These are phyloP conservation scores for Pholis gunnellus DNA, from an alignment of 2,113 vertebrate genomes.

Conservation along the genomic window DNA sequence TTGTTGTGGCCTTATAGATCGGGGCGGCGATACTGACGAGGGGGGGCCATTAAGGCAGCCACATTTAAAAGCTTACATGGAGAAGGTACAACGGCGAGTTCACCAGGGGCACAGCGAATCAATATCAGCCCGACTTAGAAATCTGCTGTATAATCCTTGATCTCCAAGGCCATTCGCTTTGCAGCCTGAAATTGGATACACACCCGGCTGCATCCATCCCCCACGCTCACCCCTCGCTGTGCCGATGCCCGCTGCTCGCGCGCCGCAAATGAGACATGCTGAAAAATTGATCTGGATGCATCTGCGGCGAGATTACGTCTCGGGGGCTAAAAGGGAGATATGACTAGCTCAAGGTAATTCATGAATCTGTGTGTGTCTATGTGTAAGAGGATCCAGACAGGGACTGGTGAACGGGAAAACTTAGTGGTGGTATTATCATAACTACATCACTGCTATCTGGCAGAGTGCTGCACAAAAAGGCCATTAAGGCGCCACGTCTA, in stretches of 20 bases:
- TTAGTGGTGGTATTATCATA: slow-evolving; percentile 32
- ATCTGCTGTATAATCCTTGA: slow-evolving; percentile 81
- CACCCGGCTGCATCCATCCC: slow-evolving; percentile 43
- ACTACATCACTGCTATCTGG: slow-evolving; percentile 31
- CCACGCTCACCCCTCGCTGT: background rate
- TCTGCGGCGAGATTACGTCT: slow-evolving; percentile 71
- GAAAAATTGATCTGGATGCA: slow-evolving; percentile 79
- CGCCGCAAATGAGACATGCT: slow-evolving; percentile 78
- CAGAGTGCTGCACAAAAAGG: slow-evolving; percentile 28
- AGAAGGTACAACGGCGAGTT: slow-evolving; percentile 64
- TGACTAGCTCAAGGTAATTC: slow-evolving; percentile 72
- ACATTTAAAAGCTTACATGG: slow-evolving; percentile 77
- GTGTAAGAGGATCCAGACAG: slow-evolving; percentile 45
- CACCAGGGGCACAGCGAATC: slow-evolving; percentile 72
- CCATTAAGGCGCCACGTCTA: slow-evolving; percentile 43
- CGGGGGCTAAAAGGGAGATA: slow-evolving; percentile 61
- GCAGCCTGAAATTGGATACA: slow-evolving; percentile 79
- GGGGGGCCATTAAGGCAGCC: slow-evolving; percentile 51
- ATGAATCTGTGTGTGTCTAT: slow-evolving; percentile 62
- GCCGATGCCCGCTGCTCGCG: slow-evolving; percentile 41
- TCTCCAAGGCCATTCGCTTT: slow-evolving; percentile 80
- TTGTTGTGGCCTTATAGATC: slow-evolving; percentile 50
- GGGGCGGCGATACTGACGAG: slow-evolving; percentile 26
- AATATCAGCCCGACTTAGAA: slow-evolving; percentile 77
- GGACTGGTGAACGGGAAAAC: slow-evolving; percentile 19